Base-by-base conservation (phyloP, 2,113 vertebrate genomes). In the Astur gentilis region DNA sequence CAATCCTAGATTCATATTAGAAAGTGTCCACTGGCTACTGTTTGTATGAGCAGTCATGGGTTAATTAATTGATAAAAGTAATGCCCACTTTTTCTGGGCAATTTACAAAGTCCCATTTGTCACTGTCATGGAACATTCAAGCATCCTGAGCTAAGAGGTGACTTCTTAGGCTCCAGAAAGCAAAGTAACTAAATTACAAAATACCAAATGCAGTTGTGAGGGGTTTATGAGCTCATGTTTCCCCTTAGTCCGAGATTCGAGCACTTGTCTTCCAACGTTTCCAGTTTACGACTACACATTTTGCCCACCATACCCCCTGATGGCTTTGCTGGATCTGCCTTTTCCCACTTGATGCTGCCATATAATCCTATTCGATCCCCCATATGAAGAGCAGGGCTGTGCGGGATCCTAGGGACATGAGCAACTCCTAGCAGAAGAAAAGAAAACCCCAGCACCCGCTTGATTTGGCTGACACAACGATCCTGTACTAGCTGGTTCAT, bases 261-360 rank as follows among this genome's bases (percentile, higher is more conserved):
- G 9, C 0, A 0, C 55, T 29, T 55, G 6, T 16, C 10, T 60
- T 40, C 83, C 70, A 91, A 0, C 32, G 50, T 38, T 89, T 76
- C 31, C 61, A 80, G 3, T n/a, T 67, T 32, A 54, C 1, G 4
- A 13, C 14, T 17, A 55, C 16, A 23, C 22, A 49, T 75, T 84
- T 47, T 89, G 22, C 58, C 57, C 40, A 49, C 47, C 3, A 0
- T 31, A 32, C 1, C 8, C 10, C 8, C 20, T 6, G 14, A 40
- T 2, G 14, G 32, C 71, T 88, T 78, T 75, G 31, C 57, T 62
- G 49, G 5, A 17, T 49, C 70, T 95, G 58, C 49, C 45, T 79
- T 94, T 82, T 83, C 66, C 32, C 20, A 26, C 70, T 42, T 26
- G 29, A 13, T 82, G 38, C 45, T 89, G 44, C 54, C 45, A 22